Evolutionary conservation across 2,113 vertebrate genomes (phyloP).

Genomic region (Elachura formosa): DNA sequence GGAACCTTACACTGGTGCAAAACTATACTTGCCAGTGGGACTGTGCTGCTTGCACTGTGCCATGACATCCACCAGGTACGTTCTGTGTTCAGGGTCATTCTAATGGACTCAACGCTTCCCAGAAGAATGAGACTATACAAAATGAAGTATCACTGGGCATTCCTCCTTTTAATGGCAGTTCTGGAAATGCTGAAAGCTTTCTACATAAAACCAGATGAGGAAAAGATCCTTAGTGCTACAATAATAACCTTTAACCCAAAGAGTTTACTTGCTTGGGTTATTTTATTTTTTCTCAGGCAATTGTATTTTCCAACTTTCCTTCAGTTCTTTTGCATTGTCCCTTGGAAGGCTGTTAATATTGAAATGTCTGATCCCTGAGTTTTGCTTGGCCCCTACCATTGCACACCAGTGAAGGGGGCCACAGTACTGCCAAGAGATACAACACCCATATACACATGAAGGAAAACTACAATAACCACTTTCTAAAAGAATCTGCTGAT

Average conservation of each 20-base stretch:
- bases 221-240: neutral
- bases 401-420: neutral
- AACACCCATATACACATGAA: neutral
- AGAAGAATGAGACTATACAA: neutral
- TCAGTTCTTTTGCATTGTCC: neutral
- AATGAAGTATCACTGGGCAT: neutral
- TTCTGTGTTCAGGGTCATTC: neutral
- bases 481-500: neutral
- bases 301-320: neutral
- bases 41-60: neutral
- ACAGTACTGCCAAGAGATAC: neutral
- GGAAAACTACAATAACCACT: neutral
- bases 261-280: neutral
- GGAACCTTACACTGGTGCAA: neutral
- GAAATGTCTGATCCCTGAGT: rapidly evolving
- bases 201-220: neutral
- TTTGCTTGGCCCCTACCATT: neutral
- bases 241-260: neutral
- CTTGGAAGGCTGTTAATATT: neutral
- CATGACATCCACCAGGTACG: rapidly evolving
- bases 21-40: neutral
- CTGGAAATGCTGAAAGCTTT: neutral
- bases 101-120: neutral
- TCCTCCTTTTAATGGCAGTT: neutral
- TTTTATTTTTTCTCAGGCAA: neutral